A percentile compares a stretch with the other conserved stretches of the same genome.
Conservation (phyloP, 2,797 vertebrate species). For the Loriculus beryllinus region DNA sequence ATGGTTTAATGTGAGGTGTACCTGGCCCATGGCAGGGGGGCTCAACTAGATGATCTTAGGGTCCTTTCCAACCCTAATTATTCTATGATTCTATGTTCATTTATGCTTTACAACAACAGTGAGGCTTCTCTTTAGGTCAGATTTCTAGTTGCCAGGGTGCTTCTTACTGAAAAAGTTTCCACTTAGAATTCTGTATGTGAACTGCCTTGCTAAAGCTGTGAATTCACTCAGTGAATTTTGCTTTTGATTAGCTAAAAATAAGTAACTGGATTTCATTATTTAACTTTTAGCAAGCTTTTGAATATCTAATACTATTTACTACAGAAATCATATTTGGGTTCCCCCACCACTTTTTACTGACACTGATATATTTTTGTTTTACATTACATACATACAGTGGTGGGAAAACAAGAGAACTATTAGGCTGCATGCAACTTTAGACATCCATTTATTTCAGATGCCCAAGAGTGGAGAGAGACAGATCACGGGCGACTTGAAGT, state of each 20-base stretch:
- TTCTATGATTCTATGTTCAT: not conserved
- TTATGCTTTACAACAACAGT: not conserved
- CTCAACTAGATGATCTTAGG: no score
- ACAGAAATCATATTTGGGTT: not conserved
- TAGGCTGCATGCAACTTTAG: not conserved
- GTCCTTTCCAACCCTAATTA: no score
- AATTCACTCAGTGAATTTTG: not conserved
- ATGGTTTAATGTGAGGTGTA: no score
- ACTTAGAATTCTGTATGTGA: not conserved
- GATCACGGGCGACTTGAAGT: not conserved
- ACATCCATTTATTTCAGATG: not conserved
- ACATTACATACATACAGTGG: not conserved
- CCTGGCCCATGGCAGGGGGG: no score
- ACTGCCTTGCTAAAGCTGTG: not conserved
- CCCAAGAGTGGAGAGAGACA: not conserved
- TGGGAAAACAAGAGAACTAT: not conserved
- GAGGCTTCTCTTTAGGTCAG: not conserved
- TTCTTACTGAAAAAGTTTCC: not conserved
- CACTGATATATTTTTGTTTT: not conserved
- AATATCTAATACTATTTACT: not conserved
- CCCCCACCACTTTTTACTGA: not conserved
- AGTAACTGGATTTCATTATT: not conserved
- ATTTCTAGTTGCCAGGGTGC: not conserved
- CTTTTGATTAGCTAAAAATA: not conserved
- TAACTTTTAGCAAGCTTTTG: not conserved